phyloP scores from a whole-genome alignment of 2,888 invertebrate species.

The Drosophila setosimentum region DNA sequence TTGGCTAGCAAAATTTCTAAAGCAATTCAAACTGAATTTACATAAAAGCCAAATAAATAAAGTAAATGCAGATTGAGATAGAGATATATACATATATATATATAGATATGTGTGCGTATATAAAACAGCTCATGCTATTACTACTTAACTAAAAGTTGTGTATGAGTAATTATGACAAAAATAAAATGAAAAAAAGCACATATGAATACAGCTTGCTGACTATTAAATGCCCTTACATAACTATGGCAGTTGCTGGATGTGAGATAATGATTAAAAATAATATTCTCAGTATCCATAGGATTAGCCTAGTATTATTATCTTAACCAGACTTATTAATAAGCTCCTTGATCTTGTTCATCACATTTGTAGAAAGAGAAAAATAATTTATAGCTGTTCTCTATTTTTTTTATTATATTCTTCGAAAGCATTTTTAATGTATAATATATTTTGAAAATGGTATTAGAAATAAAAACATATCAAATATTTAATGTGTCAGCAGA shows the following conservation, averaged over 20 bases:
- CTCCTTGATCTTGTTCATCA: not conserved
- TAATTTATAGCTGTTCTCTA: too few relatives aligned
- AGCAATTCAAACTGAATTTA: constrained; percentile 55
- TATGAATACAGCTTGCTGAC: not conserved
- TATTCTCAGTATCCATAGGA: not conserved
- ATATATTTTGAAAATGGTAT: not conserved
- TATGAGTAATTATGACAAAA: constrained; percentile 51
- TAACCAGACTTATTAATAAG: not conserved
- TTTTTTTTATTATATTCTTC: not conserved
- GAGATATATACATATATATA: not conserved
- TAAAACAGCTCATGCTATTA: constrained; percentile 16
- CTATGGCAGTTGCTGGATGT: not conserved
- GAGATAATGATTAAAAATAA: not conserved
- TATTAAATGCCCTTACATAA: constrained; percentile 9
- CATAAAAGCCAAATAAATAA: constrained; percentile 65
- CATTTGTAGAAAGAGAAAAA: not conserved
- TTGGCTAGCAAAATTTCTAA: constrained; percentile 38
- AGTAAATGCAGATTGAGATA: constrained; percentile 18
- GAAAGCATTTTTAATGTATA: not conserved
- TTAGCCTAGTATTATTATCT: not conserved
- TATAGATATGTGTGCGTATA: not conserved
- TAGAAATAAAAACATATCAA: not conserved
- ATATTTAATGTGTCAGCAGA: not conserved
- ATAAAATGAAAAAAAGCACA: constrained; percentile 6
- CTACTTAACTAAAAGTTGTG: constrained; percentile 28